Base-by-base conservation (phyloP, 2,888 invertebrate genomes). In the Ophraella communa region DNA sequence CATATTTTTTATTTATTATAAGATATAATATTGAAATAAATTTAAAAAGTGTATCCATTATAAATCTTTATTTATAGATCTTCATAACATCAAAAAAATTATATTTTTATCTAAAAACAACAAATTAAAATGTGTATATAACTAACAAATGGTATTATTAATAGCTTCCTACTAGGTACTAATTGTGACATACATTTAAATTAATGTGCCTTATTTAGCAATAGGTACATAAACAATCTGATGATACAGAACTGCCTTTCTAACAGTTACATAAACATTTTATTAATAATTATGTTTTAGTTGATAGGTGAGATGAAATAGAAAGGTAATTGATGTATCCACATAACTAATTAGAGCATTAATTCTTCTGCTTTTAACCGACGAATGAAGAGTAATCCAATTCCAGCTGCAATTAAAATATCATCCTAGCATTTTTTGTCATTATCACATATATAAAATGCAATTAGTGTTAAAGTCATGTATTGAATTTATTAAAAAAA, bases 171-270 rank as follows among this genome's bases (percentile, higher is more conserved):
- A 17, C 17, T 14, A 39, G 5, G 5, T 14, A 14, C 7, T 5
- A 39, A 2, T 5, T n/a, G n/a, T n/a, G n/a, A n/a, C n/a, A n/a
- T n/a, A n/a, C n/a, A 39, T 14, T 39, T 39, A 14, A 14, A 39
- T 17, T 14, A 7, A 5, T 39, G 39, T 17, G 39, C 7, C 7
- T 14, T 39, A 39, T 39, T 17, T 4, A 14, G 35, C 3, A 30
- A 10, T 11, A 30, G n/a, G n/a, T n/a, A 30, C 30, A 30, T 3
- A 27, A 4, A 30, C 30, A 30, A 30, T 39, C 17, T 45, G 45
- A 45, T 45, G 45, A 20, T 45, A n/a, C 21, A 45, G 21, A 45
- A 45, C 21, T 20, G 10, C 45, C 45, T 45, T 45, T 45, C 45
- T 45, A 45, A 21, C 21, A 21, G 45, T 45, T 45, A 45, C 11